Evolutionary conservation across 2,797 vertebrate species (phyloP).

Genomic region (Falco peregrinus): DNA sequence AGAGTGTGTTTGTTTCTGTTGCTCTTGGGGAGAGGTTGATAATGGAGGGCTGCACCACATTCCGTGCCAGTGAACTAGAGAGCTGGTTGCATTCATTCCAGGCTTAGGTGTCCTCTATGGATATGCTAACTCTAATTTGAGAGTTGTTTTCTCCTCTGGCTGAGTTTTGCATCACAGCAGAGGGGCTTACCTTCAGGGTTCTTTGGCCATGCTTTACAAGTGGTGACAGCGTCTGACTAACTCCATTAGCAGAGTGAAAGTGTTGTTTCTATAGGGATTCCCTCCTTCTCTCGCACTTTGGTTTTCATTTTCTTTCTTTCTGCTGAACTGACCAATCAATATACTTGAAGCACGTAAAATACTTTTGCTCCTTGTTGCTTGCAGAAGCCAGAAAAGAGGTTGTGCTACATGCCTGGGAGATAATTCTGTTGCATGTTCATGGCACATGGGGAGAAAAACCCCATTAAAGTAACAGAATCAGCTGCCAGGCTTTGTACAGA

Average conservation of each 20-base stretch:
- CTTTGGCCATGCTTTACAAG: neutral
- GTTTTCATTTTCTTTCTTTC: neutral
- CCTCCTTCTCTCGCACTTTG: neutral
- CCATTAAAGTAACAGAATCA: neutral
- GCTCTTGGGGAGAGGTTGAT: neutral
- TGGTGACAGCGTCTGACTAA: neutral
- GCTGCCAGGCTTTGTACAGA: neutral
- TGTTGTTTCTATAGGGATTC: constrained; percentile 19
- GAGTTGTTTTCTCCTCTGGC: neutral
- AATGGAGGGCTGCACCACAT: neutral
- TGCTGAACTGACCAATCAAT: neutral
- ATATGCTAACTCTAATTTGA: neutral
- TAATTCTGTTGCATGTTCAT: neutral
- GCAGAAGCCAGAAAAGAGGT: neutral
- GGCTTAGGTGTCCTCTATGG: neutral
- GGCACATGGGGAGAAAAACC: neutral
- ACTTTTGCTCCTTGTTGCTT: neutral
- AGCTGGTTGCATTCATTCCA: neutral
- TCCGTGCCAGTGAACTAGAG: neutral
- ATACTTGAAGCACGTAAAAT: neutral
- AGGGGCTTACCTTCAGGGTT: neutral
- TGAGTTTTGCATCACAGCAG: neutral
- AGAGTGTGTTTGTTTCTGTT: neutral
- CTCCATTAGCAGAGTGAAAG: neutral
- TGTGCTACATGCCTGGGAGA: neutral